Conservation (phyloP, 1,140 invertebrate genomes). For the Polypedilum pembai region DNA sequence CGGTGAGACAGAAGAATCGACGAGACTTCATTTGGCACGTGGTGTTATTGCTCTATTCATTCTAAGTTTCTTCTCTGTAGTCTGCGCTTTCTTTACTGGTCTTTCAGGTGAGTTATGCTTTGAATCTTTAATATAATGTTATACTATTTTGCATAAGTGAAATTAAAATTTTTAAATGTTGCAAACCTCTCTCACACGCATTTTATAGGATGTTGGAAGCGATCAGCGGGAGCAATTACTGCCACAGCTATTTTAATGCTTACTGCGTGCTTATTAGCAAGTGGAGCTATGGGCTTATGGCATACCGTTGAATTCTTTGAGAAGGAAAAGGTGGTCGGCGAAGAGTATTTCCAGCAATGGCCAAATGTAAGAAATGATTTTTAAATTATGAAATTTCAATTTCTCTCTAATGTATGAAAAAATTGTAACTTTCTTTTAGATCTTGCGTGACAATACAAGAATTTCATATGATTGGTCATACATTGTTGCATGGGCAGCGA, state of each 20-base stretch:
- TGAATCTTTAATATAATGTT: background rate
- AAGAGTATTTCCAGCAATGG: slow-evolving; percentile 87
- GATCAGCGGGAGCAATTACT: slow-evolving; percentile 85
- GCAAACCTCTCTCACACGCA: background rate
- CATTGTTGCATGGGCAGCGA: slow-evolving; percentile 90
- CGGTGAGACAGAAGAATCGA: slow-evolving; percentile 38
- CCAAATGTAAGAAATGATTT: slow-evolving; percentile 60
- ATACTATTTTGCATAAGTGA: background rate
- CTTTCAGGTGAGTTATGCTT: slow-evolving; percentile 45
- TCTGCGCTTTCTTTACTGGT: slow-evolving; percentile 89
- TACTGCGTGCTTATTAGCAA: slow-evolving; percentile 74
- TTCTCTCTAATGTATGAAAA: too few relatives aligned
- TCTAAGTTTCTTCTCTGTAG: slow-evolving; percentile 71
- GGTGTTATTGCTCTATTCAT: slow-evolving; percentile 88
- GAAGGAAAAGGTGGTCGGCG: slow-evolving; percentile 83
- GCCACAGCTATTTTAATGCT: slow-evolving; percentile 87
- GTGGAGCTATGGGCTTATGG: slow-evolving; percentile 90
- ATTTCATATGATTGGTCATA: slow-evolving; percentile 92
- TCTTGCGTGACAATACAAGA: slow-evolving; percentile 75
- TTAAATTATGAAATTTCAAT: too few relatives aligned
- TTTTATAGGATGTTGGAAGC: slow-evolving; percentile 76
- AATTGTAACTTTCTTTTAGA: slow-evolving; percentile 48
- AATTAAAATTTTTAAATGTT: background rate
- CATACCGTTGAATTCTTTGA: slow-evolving; percentile 93
- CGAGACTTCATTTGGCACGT: slow-evolving; percentile 76